Conservation (phyloP, 2,888 invertebrate species). For the Magallana nippona region DNA sequence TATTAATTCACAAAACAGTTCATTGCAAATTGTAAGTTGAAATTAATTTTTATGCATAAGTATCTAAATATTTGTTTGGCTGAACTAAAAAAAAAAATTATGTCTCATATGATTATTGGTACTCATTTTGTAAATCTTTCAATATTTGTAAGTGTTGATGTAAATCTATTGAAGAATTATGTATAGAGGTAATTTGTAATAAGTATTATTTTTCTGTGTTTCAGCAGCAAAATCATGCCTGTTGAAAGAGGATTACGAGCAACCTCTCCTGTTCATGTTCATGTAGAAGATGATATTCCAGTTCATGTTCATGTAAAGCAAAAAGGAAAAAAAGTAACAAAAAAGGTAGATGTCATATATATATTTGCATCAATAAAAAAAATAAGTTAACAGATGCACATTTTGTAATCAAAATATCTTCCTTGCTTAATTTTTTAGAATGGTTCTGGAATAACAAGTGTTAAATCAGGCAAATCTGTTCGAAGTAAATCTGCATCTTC, state of each 20-base stretch:
- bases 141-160: too few species aligned
- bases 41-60: too few species aligned
- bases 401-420: neutral
- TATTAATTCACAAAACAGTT: too few species aligned
- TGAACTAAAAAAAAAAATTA: too few species aligned
- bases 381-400: neutral
- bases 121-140: too few species aligned
- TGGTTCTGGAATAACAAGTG: constrained; percentile 25
- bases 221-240: constrained; percentile 54
- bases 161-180: too few species aligned
- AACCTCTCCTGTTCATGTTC: constrained; percentile 78
- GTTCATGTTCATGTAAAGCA: constrained; percentile 78
- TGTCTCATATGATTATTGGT: too few species aligned
- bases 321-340: constrained; percentile 60
- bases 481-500: constrained; percentile 57
- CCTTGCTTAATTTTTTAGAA: neutral
- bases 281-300: constrained; percentile 76
- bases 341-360: constrained; percentile 37
- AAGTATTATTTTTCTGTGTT: neutral
- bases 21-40: too few species aligned
- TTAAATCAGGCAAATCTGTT: constrained; percentile 22
- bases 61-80: too few species aligned
- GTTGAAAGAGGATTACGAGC: constrained; percentile 70
- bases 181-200: too few species aligned
- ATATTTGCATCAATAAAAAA: neutral